Evolutionary conservation across 2,797 vertebrate species (phyloP), one percentile per base, ranked within the genome.

Genomic region (Xyrichtys novacula): DNA sequence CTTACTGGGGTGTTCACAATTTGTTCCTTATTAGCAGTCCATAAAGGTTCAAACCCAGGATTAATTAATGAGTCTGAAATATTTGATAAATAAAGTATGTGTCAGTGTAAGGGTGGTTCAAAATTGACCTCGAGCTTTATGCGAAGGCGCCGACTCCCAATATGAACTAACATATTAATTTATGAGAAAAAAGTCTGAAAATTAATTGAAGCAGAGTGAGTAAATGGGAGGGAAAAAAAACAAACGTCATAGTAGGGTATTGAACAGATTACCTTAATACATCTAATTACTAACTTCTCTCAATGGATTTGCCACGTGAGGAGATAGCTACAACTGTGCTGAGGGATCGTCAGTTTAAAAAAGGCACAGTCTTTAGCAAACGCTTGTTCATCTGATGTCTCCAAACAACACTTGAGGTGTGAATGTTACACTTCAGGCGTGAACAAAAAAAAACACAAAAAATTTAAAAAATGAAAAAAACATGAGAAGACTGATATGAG

Each of bases 331-430:
- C 16, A 49, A 49, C 25, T n/a, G 44, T 16, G 12, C 25, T n/a
- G 25, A 29, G 47, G 25, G 8, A 16, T 49, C 25, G 25, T 25
- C 47, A 28, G 26, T 14, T 23, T 9, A 40, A 40, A 19, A 49
- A 26, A 28, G 16, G 16, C 26, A 28, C 25, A 29, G 47, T n/a
- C 26, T 49, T 49, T 25, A n/a, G 47, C 25, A 29, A 49, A 49
- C 25, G n/a, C 47, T 49, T 46, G 14, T 26, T 25, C 44, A 46
- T 46, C 12, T 46, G 20, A 46, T 46, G 44, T 46, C 44, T 46
- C 22, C 44, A 46, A 46, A 23, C 44, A 46, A 46, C 44, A 46
- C 44, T 46, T 16, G 22, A 46, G 44, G 44, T 46, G 44, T 46
- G 25, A 46, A 46, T 46, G 44, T 46, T 22, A 16, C 44, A 46